Evolutionary conservation across 2,888 invertebrate genomes (phyloP).

Genomic region (Herminia tarsipennalis): DNA sequence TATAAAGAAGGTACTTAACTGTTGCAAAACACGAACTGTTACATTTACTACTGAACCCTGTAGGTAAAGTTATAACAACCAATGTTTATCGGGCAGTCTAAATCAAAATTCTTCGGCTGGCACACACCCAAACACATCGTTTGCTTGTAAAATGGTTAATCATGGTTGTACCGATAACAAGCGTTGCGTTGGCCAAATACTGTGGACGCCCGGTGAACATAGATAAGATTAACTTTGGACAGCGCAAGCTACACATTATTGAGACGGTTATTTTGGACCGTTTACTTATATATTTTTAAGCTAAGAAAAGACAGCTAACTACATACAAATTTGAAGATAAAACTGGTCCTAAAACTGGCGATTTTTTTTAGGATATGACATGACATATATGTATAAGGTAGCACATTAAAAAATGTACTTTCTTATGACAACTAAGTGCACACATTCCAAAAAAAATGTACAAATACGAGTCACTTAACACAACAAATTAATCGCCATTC

Average conservation of each 20-base stretch:
- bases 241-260: slow-evolving; percentile 2
- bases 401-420: no score
- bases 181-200: slow-evolving; percentile 20
- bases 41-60: not conserved
- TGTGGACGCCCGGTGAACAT: slow-evolving; percentile 14
- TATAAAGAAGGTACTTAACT: not conserved
- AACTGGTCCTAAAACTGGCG: no score
- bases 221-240: slow-evolving; percentile 9
- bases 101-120: slow-evolving; percentile 56
- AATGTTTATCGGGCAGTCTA: slow-evolving; percentile 49
- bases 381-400: no score
- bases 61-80: not conserved
- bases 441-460: slow-evolving; percentile 4
- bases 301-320: no score
- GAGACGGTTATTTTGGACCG: not conserved
- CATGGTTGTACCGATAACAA: slow-evolving; percentile 41
- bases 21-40: not conserved
- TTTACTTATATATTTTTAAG: not conserved
- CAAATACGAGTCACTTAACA: slow-evolving; percentile 15
- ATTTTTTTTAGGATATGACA: no score
- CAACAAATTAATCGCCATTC: slow-evolving; percentile 41
- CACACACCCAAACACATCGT: slow-evolving; percentile 44
- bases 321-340: no score
- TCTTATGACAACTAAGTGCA: no score
- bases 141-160: slow-evolving; percentile 54